A percentile compares a stretch with the other conserved stretches of the same genome.
phyloP scores from a whole-genome alignment of 1,140 invertebrate genomes.

The Drosophila bipectinata region DNA sequence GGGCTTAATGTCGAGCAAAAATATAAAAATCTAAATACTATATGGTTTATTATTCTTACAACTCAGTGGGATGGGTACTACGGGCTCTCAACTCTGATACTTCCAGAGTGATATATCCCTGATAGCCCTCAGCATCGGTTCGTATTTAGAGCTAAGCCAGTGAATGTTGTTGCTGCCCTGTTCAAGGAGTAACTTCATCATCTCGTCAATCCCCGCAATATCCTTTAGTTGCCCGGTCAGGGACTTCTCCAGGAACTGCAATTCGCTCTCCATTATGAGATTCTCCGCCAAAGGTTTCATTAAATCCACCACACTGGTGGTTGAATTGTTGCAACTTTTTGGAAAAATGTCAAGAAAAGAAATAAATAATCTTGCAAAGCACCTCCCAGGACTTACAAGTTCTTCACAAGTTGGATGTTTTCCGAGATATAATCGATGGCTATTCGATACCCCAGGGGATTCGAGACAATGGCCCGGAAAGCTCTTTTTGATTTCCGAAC shows the following conservation, averaged over 20 bases:
- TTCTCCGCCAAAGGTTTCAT: constrained; percentile 5
- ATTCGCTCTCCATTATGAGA: not conserved
- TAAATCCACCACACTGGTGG: not conserved
- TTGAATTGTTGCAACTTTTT: constrained; percentile 18
- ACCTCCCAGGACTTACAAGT: constrained; percentile 7
- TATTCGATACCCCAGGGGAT: not conserved
- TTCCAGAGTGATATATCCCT: constrained; percentile 1
- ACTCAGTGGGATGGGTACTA: too few species aligned
- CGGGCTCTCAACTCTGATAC: not conserved
- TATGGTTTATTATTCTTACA: not conserved
- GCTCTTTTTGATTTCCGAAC: not conserved
- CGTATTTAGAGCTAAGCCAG: constrained; percentile 4
- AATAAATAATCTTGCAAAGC: not conserved
- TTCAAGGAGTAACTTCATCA: constrained; percentile 5
- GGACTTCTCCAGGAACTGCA: not conserved
- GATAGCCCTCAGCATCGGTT: constrained; percentile 1
- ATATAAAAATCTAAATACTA: not conserved
- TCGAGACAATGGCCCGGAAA: constrained; percentile 3
- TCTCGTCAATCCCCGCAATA: not conserved
- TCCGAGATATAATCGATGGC: not conserved
- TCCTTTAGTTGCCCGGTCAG: not conserved
- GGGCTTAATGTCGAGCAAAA: not conserved
- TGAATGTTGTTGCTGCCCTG: constrained; percentile 5
- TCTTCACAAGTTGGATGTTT: not conserved
- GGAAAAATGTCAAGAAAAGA: not conserved